Base-by-base conservation (phyloP, 2,888 invertebrate genomes). In the Sylvicola cinctus region DNA sequence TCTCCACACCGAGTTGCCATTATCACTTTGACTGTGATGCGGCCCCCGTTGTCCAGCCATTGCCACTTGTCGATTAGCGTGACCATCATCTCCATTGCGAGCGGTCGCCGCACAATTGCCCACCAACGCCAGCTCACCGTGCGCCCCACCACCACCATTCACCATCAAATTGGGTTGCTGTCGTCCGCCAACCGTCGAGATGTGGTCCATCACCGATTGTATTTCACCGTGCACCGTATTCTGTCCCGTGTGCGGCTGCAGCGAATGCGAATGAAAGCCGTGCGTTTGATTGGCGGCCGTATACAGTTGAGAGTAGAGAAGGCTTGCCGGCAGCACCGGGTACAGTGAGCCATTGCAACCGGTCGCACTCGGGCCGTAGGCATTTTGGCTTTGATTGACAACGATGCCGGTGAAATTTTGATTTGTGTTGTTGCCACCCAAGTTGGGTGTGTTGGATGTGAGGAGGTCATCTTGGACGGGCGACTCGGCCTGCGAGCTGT, bases 231-330 rank as follows among this genome's bases (percentile, higher is more conserved):
- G 70, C 38, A 68, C 68, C 12, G 55, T 50, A 1, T 55, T 54
- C 42, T 67, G 68, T 38, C 68, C 68, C 25, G 68, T 64, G 43
- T 70, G 70, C 39, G 72, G 63, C 10, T 71, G 66, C 42, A 72
- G 63, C 10, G 72, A 66, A 50, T 75, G 74, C 32, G 74, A 59
- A 48, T 75, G 75, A 48, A 76, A 75, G 46, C 74, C 72, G 45
- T 76, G 76, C 14, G 68, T 66, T 49, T 76, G 76, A 48, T 76
- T 77, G 29, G 77, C 77, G 1, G 77, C 77, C 3, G 80, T 78
- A 45, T 83, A 83, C 14, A 83, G 55, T 49, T 84, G 84, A 6
- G 83, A 83, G 56, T 84, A 85, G 3, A 85, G 61, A 41, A 84
- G 60, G 45, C 83, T 83, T 2, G 76, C 76, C 2, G 84, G 84